Evolutionary conservation across 2,113 vertebrate species (phyloP).

Genomic region (Saguinus midas): DNA sequence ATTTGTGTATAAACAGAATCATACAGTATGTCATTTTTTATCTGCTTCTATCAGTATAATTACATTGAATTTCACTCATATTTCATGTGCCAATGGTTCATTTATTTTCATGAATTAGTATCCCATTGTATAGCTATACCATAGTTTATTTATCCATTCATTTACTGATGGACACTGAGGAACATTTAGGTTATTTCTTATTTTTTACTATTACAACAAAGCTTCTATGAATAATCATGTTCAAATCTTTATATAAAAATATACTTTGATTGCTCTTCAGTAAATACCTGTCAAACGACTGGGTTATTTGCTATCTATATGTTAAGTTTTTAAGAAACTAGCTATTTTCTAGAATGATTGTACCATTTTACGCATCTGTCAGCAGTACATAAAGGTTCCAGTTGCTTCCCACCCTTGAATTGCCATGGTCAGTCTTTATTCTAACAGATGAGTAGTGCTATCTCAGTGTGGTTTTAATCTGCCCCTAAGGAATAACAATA

Average conservation of each 20-base stretch:
- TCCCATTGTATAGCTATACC: background rate
- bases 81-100: background rate
- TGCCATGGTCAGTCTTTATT: background rate
- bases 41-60: background rate
- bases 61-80: background rate
- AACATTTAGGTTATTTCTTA: background rate
- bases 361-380: background rate
- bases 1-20: conserved; percentile 4
- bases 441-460: background rate
- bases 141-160: background rate
- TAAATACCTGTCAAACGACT: background rate
- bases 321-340: background rate
- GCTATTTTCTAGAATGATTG: background rate
- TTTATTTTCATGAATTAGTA: background rate
- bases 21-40: background rate
- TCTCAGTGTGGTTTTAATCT: background rate
- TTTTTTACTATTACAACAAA: background rate
- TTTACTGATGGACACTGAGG: background rate
- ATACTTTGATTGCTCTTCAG: background rate
- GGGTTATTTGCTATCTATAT: background rate
- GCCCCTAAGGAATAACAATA: background rate
- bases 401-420: background rate
- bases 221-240: background rate
- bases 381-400: background rate
- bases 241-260: background rate